Conservation (phyloP, 2,113 vertebrate genomes). For the Nanorana parkeri region DNA sequence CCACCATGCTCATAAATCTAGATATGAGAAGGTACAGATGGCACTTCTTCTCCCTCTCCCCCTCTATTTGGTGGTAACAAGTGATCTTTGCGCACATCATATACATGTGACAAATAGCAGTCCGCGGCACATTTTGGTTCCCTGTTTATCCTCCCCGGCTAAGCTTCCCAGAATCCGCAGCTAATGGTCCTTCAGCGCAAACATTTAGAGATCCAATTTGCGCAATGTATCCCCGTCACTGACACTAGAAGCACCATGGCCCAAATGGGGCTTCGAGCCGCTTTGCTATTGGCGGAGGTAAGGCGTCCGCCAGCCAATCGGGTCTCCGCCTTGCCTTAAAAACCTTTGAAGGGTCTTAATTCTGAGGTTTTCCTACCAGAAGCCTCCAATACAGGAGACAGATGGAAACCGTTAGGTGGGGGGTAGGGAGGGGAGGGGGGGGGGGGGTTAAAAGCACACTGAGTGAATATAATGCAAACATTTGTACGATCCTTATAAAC, state of each 20-base stretch:
- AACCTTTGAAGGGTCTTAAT: not conserved
- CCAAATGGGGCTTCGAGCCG: not conserved
- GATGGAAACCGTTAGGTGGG: conserved; percentile 46
- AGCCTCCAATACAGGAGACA: conserved; percentile 28
- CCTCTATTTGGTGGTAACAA: not conserved
- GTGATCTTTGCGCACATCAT: no score
- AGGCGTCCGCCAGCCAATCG: not conserved
- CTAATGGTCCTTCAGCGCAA: not conserved
- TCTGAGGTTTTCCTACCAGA: not conserved
- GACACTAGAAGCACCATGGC: not conserved
- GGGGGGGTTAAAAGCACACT: conserved; percentile 42
- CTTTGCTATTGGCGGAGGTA: not conserved
- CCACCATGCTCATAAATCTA: no score
- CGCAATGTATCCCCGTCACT: not conserved
- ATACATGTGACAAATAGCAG: not conserved
- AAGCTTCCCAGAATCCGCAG: not conserved
- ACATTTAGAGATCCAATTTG: not conserved
- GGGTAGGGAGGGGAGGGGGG: conserved; percentile 4
- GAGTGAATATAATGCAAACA: conserved; percentile 55
- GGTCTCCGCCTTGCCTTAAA: not conserved
- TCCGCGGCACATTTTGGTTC: not conserved
- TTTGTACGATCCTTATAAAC: conserved; percentile 56
- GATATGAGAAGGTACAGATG: no score
- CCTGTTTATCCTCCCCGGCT: not conserved
- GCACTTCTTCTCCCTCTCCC: no score